A percentile compares a stretch with the other conserved stretches of the same genome.
These are phyloP conservation scores for Paedocypris micromegethes DNA, from an alignment of 2,797 vertebrate species.

Conservation along the genomic window DNA sequence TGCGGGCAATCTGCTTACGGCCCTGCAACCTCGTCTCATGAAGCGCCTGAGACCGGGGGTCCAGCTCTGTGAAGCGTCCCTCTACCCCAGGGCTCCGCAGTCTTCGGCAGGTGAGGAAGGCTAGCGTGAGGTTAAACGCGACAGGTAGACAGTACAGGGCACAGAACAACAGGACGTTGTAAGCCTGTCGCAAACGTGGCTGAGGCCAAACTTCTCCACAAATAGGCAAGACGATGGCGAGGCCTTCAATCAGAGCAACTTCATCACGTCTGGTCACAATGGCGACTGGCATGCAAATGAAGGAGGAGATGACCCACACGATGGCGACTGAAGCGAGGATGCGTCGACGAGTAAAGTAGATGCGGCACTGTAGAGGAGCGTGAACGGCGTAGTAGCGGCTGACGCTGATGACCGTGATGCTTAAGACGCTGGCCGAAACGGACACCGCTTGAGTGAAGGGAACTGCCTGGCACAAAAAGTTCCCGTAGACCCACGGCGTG, in stretches of 20 bases:
- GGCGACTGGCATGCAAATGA: conserved; percentile 79
- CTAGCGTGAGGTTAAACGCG: conserved; percentile 81
- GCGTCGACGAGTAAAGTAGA: conserved; percentile 77
- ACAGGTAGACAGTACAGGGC: conserved; percentile 84
- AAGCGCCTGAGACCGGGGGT: conserved; percentile 69
- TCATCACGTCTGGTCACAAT: conserved; percentile 78
- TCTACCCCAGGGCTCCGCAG: conserved; percentile 59
- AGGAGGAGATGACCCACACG: conserved; percentile 79
- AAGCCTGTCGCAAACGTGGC: conserved; percentile 78
- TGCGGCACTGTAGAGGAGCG: conserved; percentile 75
- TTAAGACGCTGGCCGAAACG: conserved; percentile 80
- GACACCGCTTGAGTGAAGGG: conserved; percentile 85
- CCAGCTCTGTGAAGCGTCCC: conserved; percentile 63
- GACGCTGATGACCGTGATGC: conserved; percentile 82
- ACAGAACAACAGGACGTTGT: conserved; percentile 81
- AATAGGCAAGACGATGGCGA: conserved; percentile 71
- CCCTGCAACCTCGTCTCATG: conserved; percentile 77
- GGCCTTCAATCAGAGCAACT: conserved; percentile 68
- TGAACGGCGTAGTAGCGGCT: conserved; percentile 84
- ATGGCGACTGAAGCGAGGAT: conserved; percentile 76
- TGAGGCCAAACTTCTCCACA: conserved; percentile 85
- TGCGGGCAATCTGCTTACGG: conserved; percentile 81
- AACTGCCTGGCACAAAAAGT: conserved; percentile 79
- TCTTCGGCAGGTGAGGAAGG: conserved; percentile 76
- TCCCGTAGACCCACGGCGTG: conserved; percentile 84